Conservation (phyloP, 2,113 vertebrate genomes). For the Burhinus bistriatus region DNA sequence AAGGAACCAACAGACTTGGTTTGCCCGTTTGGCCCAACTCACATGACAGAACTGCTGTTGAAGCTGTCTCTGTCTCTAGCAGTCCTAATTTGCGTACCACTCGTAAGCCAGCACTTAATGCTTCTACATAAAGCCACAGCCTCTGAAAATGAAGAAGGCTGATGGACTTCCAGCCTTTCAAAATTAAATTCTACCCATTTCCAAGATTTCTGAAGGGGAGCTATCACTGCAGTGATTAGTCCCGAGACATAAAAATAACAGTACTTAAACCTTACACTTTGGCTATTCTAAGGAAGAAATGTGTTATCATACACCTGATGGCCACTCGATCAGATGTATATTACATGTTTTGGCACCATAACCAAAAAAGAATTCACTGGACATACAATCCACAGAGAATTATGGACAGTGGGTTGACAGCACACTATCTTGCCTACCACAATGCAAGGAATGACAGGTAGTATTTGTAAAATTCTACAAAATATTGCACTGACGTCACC, state of each 20-base stretch:
- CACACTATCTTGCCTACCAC: background rate
- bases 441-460: background rate
- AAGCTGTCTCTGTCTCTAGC: background rate
- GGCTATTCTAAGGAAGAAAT: background rate
- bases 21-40: background rate
- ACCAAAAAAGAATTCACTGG: background rate
- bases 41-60: background rate
- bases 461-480: background rate
- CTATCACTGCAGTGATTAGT: background rate
- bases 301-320: background rate
- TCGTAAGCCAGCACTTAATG: background rate
- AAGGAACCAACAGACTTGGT: background rate
- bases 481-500: conserved; percentile 68
- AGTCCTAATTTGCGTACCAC: background rate
- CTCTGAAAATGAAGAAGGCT: background rate
- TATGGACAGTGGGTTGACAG: background rate
- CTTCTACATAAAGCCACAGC: background rate
- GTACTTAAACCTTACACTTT: background rate
- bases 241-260: background rate
- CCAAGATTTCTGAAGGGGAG: background rate
- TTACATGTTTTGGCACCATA: background rate
- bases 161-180: background rate
- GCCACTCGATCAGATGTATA: background rate
- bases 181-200: background rate
- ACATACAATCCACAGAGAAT: background rate